Evolutionary conservation across 2,888 invertebrate species (phyloP), one percentile per base, ranked within the genome.

Genomic region (Ophioninae sp.): DNA sequence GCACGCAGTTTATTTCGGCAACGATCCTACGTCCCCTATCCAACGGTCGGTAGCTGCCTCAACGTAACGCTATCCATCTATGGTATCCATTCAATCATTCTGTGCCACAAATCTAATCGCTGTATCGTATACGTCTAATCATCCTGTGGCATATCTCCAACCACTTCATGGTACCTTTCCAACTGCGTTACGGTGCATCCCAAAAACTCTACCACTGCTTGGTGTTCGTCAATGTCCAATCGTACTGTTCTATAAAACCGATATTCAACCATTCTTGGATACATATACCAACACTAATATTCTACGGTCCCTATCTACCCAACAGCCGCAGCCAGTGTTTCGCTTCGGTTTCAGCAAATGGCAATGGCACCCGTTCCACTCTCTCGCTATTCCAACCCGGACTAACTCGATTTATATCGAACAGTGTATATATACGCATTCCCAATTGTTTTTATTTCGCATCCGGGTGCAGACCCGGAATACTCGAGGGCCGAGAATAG

Each of bases 401-500:
- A 23, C 68, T n/a, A 63, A 23, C 61, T 37, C 41, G 69, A 64
- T 78, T 82, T 78, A 59, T 73, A 73, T 77, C 77, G 41, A 73
- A 63, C 56, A 22, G 8, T 63, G 22, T 23, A 13, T 69, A 67
- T 41, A 69, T 58, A 72, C 63, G 68, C 23, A 30, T 30, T 51
- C 68, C 68, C 68, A 30, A 41, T 78, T 69, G 44, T 64, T 78
- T 82, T 82, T 75, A 64, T 79, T 82, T 71, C 71, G 39, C 69
- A 65, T 79, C 30, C 71, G 65, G 61, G 69, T 74, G 69, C 41
- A 51, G 51, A 44, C 44, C 74, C 69, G 58, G 30, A 65, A 65
- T 65, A 75, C 74, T 75, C 39, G 75, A 65, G 41, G n/a, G 61
- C 64, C 13, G 41, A 41, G 56, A 51, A 65, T 59, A 79, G 44